Base-by-base conservation (phyloP, 2,797 vertebrate species). In the Eleutherodactylus coqui region DNA sequence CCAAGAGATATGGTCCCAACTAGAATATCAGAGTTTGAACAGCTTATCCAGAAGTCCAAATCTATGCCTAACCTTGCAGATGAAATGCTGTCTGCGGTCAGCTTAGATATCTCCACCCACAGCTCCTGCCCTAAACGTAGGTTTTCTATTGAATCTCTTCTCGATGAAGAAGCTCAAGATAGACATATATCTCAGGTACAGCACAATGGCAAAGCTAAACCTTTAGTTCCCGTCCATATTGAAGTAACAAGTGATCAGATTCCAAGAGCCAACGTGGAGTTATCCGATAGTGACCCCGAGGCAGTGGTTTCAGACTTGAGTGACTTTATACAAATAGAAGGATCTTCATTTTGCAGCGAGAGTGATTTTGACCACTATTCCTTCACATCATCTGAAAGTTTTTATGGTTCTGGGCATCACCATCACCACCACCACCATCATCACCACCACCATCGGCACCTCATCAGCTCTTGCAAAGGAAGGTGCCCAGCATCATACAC, bases 301-400 rank as follows among this genome's bases (percentile, higher is more conserved):
- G 97, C 96, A 3, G 88, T 96, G 3, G 96, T 96, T 34, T 99
- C 98, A 3, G 98, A 99, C 90, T 94, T 98, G 92, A 98, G 98
- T 77, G 98, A 99, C 92, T 98, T 96, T 90, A 92, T 98, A 38
- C 98, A 97, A 73, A 95, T 97, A 83, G 98, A 99, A 90, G 97
- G 97, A 36, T 99, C 98, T 0, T 99, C 98, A 10, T 97, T 99
- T 87, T 99, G 98, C 91, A 99, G 98, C n/a, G 98, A 99, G 90
- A 99, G 97, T 60, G 98, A 99, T 85, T 96, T 99, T 67, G 98
- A 99, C 91, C 98, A 97, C 91, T 99, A 96, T 88, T 99, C 97
- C 0, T 96, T 99, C 88, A 96, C 97, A 0, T 99, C 98, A n/a
- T 98, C 98, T 0, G 98, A 99, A 90, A 99, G 98, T 87, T 94